Evolutionary conservation across 2,888 invertebrate genomes (phyloP), one percentile per base, ranked within the genome.

Genomic region (Tipula confusa): DNA sequence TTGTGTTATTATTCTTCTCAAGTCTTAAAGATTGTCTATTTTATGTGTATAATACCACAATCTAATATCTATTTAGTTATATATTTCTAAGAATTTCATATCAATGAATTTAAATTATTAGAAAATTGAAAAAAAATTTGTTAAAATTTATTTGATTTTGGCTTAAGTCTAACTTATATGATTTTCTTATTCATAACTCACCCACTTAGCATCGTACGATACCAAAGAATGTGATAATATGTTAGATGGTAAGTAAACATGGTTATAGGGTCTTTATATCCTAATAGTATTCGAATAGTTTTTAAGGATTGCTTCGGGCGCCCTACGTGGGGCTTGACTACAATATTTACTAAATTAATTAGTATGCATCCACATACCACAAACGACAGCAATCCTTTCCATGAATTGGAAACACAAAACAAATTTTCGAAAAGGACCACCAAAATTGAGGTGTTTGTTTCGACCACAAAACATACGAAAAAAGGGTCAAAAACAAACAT

Each of bases 91-190:
- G 64, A 64, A 64, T 43, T 24, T 24, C 15, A 48, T 24, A 24
- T 24, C 64, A 64, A 24, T 9, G 64, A 9, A 24, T 24, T 24
- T 64, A 64, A 64, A 64, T 64, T 64, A 64, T 64, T 64, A 24
- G 64, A 24, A 64, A 64, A 24, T 64, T 64, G 24, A 64, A 24
- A 24, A 43, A 38, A 24, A 64, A 64, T 64, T 64, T 64, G 24
- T 64, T 64, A 18, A 64, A 64, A 64, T 64, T 64, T 64, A 64
- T 64, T 64, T 24, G 64, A 64, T 64, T 43, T 64, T 64, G 64
- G 9, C 64, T 24, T 64, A 64, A 64, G 18, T 24, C 24, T 64
- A 64, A 64, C 64, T 64, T 64, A 64, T n/a, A n/a, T 64, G 9
- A 24, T 7, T 64, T 18, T 64, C 24, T 11, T 7, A 5, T 64